phyloP scores from a whole-genome alignment of 1,140 invertebrate genomes.

The Stegodyphus mimosarum region DNA sequence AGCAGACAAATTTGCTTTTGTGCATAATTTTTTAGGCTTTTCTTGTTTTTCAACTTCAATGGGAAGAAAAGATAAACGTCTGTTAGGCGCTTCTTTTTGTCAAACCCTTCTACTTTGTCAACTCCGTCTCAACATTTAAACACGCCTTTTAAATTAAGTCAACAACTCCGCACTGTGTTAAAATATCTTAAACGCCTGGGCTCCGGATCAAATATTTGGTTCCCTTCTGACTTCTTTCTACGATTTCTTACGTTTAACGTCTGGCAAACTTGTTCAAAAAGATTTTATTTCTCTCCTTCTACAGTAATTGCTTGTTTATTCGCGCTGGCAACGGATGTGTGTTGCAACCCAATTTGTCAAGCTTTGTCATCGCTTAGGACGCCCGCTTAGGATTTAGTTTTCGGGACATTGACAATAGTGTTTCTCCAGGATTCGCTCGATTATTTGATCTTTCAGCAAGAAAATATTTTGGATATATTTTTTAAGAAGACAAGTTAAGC shows the following conservation, averaged over 20 bases:
- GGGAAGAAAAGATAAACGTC: too few relatives aligned
- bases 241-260: neutral
- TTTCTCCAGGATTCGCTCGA: too few relatives aligned
- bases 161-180: neutral
- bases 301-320: slow-evolving; percentile 21
- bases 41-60: too few relatives aligned
- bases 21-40: too few relatives aligned
- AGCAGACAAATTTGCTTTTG: too few relatives aligned
- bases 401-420: too few relatives aligned
- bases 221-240: slow-evolving; percentile 8
- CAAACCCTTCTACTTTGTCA: too few relatives aligned
- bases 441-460: too few relatives aligned
- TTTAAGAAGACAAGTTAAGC: neutral
- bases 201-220: slow-evolving; percentile 19
- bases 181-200: slow-evolving; percentile 12
- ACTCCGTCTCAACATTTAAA: too few relatives aligned
- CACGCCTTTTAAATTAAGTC: too few relatives aligned
- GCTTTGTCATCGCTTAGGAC: slow-evolving; percentile 27
- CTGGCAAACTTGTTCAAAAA: slow-evolving; percentile 24
- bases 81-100: too few relatives aligned
- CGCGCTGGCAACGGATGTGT: slow-evolving; percentile 13
- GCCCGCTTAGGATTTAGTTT: neutral
- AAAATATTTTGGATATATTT: too few relatives aligned
- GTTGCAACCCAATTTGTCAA: slow-evolving; percentile 27
- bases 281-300: slow-evolving; percentile 18